These are phyloP conservation scores for Helobdella robusta DNA, from an alignment of 2,888 invertebrate species.

Conservation along the genomic window DNA sequence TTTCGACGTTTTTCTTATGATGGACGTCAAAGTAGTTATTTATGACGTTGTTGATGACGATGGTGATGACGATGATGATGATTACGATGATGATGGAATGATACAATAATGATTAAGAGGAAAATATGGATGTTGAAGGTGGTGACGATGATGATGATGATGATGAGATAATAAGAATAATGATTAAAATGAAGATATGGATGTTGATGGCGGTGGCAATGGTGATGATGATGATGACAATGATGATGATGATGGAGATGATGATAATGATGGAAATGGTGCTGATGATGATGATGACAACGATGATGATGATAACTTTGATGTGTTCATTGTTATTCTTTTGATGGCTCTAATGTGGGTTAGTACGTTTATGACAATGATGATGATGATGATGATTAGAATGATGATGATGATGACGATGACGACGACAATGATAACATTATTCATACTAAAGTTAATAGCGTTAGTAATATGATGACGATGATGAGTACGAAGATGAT, in stretches of 20 bases:
- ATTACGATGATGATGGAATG: background rate
- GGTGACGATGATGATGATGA: constrained; percentile 16
- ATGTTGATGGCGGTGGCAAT: constrained; percentile 13
- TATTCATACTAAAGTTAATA: constrained; percentile 20
- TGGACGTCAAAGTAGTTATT: constrained; percentile 18
- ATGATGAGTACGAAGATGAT: constrained; percentile 20
- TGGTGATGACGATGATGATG: constrained; percentile 1
- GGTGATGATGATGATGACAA: constrained; percentile 20
- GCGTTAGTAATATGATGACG: constrained; percentile 22
- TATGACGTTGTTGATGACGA: background rate
- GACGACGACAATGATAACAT: constrained; percentile 21
- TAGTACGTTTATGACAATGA: constrained; percentile 21
- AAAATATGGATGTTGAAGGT: constrained; percentile 3
- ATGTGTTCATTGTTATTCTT: background rate
- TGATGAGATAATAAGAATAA: constrained; percentile 12
- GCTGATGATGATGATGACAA: constrained; percentile 19
- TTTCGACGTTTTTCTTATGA: constrained; percentile 6
- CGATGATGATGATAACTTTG: constrained; percentile 15
- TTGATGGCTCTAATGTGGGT: constrained; percentile 20
- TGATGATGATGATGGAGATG: constrained; percentile 22
- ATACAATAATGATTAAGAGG: background rate
- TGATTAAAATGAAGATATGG: constrained; percentile 12
- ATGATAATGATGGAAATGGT: constrained; percentile 18
- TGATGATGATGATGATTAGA: constrained; percentile 24
- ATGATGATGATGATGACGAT: constrained; percentile 26